Conservation (phyloP, 1,140 invertebrate genomes). For the Conus betulinus region DNA sequence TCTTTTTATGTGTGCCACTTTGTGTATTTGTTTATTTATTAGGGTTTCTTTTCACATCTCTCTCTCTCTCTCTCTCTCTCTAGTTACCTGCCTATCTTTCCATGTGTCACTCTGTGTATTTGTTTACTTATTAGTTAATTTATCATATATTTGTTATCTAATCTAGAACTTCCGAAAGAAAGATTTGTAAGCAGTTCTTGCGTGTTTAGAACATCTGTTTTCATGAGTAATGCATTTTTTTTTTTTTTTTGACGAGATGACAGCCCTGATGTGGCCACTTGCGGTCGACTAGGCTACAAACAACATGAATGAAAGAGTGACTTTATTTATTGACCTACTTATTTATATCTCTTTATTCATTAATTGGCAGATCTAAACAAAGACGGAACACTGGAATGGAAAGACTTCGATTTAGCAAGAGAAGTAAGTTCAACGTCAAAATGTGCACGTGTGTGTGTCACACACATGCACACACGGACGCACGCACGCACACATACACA, state of each 20-base stretch:
- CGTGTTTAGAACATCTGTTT: too few species aligned
- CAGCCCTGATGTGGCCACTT: too few species aligned
- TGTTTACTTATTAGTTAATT: neutral
- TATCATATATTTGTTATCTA: too few species aligned
- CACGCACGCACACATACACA: constrained; percentile 10
- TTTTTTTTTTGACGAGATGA: too few species aligned
- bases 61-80: neutral
- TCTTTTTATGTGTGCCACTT: neutral
- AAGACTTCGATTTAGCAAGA: constrained; percentile 67
- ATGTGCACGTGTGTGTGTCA: neutral
- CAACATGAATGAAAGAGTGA: too few species aligned
- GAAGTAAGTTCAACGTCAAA: constrained; percentile 45
- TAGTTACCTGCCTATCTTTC: neutral
- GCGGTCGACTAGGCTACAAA: too few species aligned
- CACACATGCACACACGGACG: neutral
- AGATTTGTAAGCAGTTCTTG: too few species aligned
- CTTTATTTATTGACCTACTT: neutral
- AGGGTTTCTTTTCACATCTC: neutral
- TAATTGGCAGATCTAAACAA: constrained; percentile 63
- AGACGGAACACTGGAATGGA: constrained; percentile 69
- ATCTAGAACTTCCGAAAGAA: too few species aligned
- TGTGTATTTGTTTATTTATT: neutral
- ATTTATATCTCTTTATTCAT: neutral
- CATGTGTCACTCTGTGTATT: neutral
- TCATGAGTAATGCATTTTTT: too few species aligned